Conservation (phyloP, 1,140 invertebrate species). For the Bemisia tabaci region DNA sequence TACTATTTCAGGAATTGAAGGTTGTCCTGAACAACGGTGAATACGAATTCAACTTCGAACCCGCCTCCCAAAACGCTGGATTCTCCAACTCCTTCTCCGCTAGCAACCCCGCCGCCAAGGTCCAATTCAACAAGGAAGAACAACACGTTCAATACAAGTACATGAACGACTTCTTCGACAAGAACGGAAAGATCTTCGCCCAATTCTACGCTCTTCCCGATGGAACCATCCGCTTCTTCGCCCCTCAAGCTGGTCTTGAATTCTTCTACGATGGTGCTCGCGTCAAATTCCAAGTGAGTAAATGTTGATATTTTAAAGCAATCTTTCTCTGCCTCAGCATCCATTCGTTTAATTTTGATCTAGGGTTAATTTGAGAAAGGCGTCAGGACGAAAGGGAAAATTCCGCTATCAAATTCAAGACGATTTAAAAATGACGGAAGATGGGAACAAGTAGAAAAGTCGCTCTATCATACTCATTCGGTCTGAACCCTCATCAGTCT, state of each 20-base stretch:
- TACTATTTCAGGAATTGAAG: slow-evolving; percentile 27
- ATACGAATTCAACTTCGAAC: slow-evolving; percentile 23
- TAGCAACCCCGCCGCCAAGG: slow-evolving; percentile 16
- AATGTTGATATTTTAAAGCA: too few species aligned
- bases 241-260: slow-evolving; percentile 34
- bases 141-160: slow-evolving; percentile 21
- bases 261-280: slow-evolving; percentile 39
- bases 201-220: slow-evolving; percentile 36
- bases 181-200: slow-evolving; percentile 28
- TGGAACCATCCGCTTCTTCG: slow-evolving; percentile 35
- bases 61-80: slow-evolving; percentile 5
- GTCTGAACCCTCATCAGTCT: too few species aligned
- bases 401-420: too few species aligned
- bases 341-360: too few species aligned
- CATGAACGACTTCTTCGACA: slow-evolving; percentile 20
- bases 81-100: neutral
- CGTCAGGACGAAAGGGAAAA: too few species aligned
- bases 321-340: too few species aligned
- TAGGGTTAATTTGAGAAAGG: too few species aligned
- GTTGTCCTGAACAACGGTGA: slow-evolving; percentile 25
- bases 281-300: slow-evolving; percentile 23
- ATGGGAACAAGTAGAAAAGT: too few species aligned
- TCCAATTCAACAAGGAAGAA: slow-evolving; percentile 28
- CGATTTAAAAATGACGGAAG: too few species aligned
- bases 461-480: too few species aligned